Conservation (phyloP, 92 coral and sea anemone genomes). For the Virgularia gustaviana region DNA sequence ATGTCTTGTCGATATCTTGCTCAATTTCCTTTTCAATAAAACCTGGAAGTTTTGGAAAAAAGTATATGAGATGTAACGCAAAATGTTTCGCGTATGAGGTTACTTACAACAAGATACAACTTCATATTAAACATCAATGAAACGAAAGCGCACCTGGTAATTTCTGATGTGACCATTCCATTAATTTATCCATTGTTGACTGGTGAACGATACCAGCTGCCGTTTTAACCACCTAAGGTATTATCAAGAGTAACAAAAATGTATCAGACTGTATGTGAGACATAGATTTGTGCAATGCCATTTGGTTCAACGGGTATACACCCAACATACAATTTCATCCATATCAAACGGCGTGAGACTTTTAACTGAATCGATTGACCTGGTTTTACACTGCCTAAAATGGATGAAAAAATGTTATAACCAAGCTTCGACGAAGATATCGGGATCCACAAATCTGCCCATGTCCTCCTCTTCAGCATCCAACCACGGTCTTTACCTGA, state of each 20-base stretch:
- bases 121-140: background rate
- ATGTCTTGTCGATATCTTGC: slow-evolving; percentile 22
- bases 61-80: background rate
- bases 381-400: slow-evolving; percentile 23
- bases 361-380: slow-evolving; percentile 11
- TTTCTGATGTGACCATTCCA: slow-evolving; percentile 36
- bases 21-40: slow-evolving; percentile 16
- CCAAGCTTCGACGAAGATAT: background rate
- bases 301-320: no score
- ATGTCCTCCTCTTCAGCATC: background rate
- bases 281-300: no score
- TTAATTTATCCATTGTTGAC: slow-evolving; percentile 26
- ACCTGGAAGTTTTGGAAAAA: background rate
- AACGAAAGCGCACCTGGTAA: background rate
- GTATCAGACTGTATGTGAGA: no score
- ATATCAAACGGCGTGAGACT: slow-evolving; percentile 16
- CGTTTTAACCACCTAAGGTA: slow-evolving; percentile 18
- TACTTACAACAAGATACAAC: background rate
- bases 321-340: slow-evolving; percentile 23
- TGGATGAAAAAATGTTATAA: background rate
- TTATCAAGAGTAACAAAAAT: no score
- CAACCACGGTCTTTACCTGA: background rate
- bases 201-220: slow-evolving; percentile 23
- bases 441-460: background rate
- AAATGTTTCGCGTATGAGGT: background rate